A percentile compares a stretch with the other conserved stretches of the same genome.
Evolutionary conservation across 2,113 vertebrate species (phyloP).

Genomic region (Myotis lucifugus): DNA sequence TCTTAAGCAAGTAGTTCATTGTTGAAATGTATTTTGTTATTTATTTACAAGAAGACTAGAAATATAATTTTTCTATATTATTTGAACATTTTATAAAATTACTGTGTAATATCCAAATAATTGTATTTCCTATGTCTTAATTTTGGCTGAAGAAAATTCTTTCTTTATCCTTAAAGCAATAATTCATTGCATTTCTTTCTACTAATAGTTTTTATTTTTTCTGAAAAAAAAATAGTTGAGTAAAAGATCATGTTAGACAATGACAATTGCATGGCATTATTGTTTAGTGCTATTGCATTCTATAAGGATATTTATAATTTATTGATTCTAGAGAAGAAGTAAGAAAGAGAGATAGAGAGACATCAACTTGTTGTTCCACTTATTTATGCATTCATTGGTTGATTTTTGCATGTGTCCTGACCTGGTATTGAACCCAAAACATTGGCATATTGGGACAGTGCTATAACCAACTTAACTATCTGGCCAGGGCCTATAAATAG

Average conservation of each 20-base stretch:
- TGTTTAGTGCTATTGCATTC: neutral
- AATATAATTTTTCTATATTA: neutral
- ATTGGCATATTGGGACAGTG: no score
- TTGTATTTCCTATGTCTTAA: neutral
- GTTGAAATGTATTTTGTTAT: neutral
- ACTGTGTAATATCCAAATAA: neutral
- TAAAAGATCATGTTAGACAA: neutral
- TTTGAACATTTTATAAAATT: neutral
- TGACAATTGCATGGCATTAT: neutral
- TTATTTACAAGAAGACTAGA: neutral
- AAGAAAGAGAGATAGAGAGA: no score
- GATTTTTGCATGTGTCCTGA: no score
- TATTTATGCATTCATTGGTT: no score
- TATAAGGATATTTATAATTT: neutral
- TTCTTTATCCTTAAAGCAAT: neutral
- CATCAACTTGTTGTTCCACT: no score
- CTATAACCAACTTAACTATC: no score
- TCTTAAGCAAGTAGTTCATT: neutral
- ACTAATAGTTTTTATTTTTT: neutral
- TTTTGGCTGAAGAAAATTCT: neutral
- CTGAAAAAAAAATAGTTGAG: neutral
- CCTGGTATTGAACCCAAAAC: no score
- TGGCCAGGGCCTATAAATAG: neutral
- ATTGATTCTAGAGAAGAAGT: neutral
- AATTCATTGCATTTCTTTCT: neutral